Evolutionary conservation across 2,888 invertebrate species (phyloP).

Genomic region (Melangyna quadrimaculata): DNA sequence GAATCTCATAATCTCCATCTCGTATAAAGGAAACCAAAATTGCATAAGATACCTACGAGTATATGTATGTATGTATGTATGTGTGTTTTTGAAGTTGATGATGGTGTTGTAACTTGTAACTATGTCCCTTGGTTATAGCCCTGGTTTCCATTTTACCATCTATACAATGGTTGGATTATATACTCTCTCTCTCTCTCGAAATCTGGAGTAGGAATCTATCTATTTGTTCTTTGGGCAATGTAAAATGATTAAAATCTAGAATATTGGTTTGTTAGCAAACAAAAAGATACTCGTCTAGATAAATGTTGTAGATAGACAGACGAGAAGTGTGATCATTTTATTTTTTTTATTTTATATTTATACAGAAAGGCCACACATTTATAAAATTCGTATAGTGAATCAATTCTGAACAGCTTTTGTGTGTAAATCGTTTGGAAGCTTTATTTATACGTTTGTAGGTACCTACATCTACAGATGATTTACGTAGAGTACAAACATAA

Average conservation of each 20-base stretch:
- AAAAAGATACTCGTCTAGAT: background rate
- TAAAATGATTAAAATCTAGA: conserved; percentile 61
- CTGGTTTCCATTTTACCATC: background rate
- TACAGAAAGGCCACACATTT: background rate
- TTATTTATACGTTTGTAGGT: background rate
- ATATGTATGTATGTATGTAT: too few relatives aligned
- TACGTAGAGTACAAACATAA: too few relatives aligned
- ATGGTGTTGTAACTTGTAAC: conserved; percentile 36
- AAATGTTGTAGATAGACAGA: background rate
- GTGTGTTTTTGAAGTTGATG: conserved; percentile 58
- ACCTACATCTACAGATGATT: background rate
- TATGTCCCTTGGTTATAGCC: background rate
- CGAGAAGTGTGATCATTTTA: conserved; percentile 57
- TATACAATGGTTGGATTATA: background rate
- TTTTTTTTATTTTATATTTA: conserved; percentile 56
- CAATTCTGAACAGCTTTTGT: conserved; percentile 43
- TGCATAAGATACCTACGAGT: conserved; percentile 69
- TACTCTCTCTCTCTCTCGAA: conserved; percentile 6
- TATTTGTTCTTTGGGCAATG: conserved; percentile 8
- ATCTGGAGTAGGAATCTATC: conserved; percentile 31
- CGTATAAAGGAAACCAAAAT: conserved; percentile 53
- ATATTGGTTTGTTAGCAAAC: conserved; percentile 56
- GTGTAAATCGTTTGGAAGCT: conserved; percentile 37
- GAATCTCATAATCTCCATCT: conserved; percentile 43
- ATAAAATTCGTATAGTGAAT: conserved; percentile 53